Percentiles rank a stretch among this genome's conserved stretches.
These are phyloP conservation scores for Camelus dromedarius DNA, from an alignment of 2,113 vertebrate species.

Conservation along the genomic window DNA sequence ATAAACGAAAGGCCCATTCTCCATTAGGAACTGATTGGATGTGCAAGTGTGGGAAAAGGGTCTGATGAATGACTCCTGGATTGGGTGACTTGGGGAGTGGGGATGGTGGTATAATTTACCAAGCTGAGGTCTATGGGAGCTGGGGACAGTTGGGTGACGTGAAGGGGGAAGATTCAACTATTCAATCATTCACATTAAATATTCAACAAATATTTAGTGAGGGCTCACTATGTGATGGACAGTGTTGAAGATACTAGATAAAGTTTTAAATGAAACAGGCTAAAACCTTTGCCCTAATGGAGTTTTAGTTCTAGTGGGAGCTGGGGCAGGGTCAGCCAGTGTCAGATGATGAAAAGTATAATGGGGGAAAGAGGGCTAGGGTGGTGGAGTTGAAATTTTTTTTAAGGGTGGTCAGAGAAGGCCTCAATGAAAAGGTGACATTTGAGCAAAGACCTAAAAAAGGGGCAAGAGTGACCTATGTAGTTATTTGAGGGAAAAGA, in stretches of 20 bases:
- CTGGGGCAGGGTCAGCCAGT: no score
- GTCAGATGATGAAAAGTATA: background rate
- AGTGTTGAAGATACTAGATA: background rate
- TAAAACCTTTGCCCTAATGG: background rate
- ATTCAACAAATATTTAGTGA: background rate
- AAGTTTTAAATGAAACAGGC: background rate
- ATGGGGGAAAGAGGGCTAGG: background rate
- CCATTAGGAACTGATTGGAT: background rate
- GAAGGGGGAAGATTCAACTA: background rate
- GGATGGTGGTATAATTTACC: background rate
- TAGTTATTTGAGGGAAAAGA: background rate
- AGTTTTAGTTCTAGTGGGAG: background rate
- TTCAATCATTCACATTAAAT: background rate
- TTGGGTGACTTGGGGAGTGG: background rate
- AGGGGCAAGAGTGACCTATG: background rate
- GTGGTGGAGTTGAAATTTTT: background rate
- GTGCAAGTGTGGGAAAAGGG: background rate
- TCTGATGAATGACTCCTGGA: background rate
- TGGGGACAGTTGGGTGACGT: background rate
- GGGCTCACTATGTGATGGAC: background rate
- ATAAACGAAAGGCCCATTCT: background rate
- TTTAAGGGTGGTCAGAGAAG: conserved; percentile 1
- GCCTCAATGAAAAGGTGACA: background rate
- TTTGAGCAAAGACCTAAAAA: background rate
- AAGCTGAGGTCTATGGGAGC: no score